Conservation (phyloP, 2,888 invertebrate genomes). For the Cylindroiulus punctatus region DNA sequence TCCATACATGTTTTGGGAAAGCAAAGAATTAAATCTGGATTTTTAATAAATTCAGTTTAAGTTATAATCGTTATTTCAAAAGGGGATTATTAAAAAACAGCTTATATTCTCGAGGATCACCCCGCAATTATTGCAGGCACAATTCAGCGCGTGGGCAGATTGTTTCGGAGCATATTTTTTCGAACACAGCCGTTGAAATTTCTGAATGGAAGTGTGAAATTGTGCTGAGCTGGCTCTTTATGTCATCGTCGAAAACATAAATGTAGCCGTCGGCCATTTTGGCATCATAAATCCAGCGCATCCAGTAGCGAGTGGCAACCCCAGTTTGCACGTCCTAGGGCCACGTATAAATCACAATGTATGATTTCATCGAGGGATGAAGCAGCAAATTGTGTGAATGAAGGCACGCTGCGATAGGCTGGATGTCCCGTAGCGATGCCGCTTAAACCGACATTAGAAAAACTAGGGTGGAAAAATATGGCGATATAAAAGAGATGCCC, state of each 20-base stretch:
- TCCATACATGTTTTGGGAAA: no score
- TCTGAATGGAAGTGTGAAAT: constrained; percentile 37
- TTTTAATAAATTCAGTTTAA: no score
- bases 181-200: constrained; percentile 16
- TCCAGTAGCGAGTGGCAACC: constrained; percentile 21
- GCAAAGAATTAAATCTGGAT: no score
- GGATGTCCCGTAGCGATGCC: constrained; percentile 25
- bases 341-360: constrained; percentile 54
- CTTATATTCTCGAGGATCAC: no score
- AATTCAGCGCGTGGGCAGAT: constrained; percentile 1
- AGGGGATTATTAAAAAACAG: no score
- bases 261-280: constrained; percentile 20
- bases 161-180: not conserved
- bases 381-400: constrained; percentile 53
- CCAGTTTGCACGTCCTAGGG: constrained; percentile 39
- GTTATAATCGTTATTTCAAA: no score
- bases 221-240: not conserved
- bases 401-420: constrained; percentile 53
- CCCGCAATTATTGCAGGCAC: not conserved
- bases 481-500: constrained; percentile 14
- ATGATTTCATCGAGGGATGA: constrained; percentile 53
- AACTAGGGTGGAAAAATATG: constrained; percentile 19
- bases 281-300: not conserved
- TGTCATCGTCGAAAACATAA: constrained; percentile 19
- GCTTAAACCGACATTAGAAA: constrained; percentile 34